Conservation (phyloP, 2,113 vertebrate species). For the Camelus dromedarius region DNA sequence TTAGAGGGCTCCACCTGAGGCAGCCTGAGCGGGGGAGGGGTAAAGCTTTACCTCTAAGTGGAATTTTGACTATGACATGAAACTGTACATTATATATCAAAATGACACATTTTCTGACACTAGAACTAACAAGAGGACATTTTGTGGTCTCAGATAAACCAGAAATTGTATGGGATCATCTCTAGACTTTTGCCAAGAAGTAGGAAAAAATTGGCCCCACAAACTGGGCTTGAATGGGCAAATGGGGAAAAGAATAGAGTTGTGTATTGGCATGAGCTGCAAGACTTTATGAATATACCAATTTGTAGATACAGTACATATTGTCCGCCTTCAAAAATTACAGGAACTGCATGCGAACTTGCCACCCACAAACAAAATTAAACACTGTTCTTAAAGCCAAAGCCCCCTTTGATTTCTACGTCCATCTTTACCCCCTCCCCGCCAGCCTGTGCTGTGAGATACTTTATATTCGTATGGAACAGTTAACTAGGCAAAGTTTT, state of each 20-base stretch:
- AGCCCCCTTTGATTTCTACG: not conserved
- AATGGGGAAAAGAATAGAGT: not conserved
- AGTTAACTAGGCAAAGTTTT: not conserved
- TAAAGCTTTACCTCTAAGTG: not conserved
- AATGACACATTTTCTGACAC: not conserved
- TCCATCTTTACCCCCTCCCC: fast-evolving
- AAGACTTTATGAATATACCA: not conserved
- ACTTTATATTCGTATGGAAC: not conserved
- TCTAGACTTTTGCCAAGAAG: not conserved
- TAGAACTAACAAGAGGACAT: not conserved
- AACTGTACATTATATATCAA: not conserved
- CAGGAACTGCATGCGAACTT: not conserved
- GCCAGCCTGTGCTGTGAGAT: not conserved
- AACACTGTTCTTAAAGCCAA: not conserved
- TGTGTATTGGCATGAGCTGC: not conserved
- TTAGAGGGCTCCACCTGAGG: too few species aligned
- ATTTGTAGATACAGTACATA: not conserved
- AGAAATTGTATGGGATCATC: not conserved
- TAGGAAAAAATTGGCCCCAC: not conserved
- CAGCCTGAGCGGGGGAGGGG: not conserved
- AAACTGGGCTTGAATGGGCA: not conserved
- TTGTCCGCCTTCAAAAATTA: not conserved
- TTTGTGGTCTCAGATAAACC: not conserved
- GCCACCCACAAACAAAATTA: not conserved
- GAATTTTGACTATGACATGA: not conserved